Base-by-base conservation (phyloP, 2,113 vertebrate genomes). In the mouse (Mus musculus) region DNA sequence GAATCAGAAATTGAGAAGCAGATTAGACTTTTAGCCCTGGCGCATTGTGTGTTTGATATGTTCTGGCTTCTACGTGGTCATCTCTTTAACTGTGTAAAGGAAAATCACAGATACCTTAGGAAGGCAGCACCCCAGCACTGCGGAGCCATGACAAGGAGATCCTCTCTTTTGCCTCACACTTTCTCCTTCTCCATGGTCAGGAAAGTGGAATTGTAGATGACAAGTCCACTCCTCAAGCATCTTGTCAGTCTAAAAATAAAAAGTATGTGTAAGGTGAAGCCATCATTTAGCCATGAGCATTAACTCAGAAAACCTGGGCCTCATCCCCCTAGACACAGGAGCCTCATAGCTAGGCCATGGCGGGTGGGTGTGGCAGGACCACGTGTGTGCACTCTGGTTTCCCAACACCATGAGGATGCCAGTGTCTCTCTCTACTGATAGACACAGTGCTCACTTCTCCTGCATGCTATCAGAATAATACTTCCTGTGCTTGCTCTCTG, bases 111-210 rank as follows among this genome's bases (percentile, higher is more conserved):
- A 77, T 7, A 24, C 22, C 36, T 36, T 42, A 2, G 10, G 80
- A 49, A 46, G 65, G 80, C 42, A 7, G 39, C 16, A 11, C 49
- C 19, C 28, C 22, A 19, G 2, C 49, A 26, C 30, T 85, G 26
- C 10, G 30, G 69, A 39, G 20, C 1, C 28, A 1, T 0, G 0
- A 0, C 46, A 12, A 54, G 36, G 30, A 42, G 30, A 73, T 7
- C 30, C 11, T 59, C n/a, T 67, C 42, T 63, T 61, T 71, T 49
- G 22, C 42, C 20, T 46, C 80, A 16, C 1, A 33, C n/a, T 52
- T 73, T 28, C 54, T 88, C 30, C 78, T 63, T 17, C 71, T 39
- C 54, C 11, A 20, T 5, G 3, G 42, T 72, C 65, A 81, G 36
- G 3, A 90, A 56, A 89, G 72, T n/a, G 36, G 72, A 88, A 63